Base-by-base conservation (phyloP, 2,797 vertebrate genomes). In the Silurus aristotelis region DNA sequence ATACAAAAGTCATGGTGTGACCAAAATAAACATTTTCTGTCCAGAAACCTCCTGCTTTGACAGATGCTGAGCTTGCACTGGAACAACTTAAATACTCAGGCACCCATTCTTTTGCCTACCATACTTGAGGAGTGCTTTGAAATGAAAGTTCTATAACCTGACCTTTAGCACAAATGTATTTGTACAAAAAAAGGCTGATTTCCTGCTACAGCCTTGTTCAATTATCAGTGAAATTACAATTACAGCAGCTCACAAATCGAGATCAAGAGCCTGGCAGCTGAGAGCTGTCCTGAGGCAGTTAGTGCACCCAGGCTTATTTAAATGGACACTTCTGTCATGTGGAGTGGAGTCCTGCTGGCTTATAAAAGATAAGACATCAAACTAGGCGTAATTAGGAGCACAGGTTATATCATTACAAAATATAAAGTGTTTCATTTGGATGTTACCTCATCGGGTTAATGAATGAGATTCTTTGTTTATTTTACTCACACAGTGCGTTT, bases 151-250 rank as follows among this genome's bases (percentile, higher is more conserved):
- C 91, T 90, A 88, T 90, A 90, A 91, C 90, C 90, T 91, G 87
- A 89, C 89, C 89, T 86, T 67, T 89, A 43, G 85, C 87, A 80
- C 7, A 38, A 89, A 79, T 52, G 79, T 52, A 80, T 68, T 88
- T 81, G 87, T 86, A 87, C 87, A 58, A 88, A 72, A 89, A 88
- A 89, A 78, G 85, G 73, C 68, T 92, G 91, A 88, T 88, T 80
- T 76, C 73, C 66, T 75, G 91, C 91, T 94, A 94, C 86, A 89
- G 79, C 85, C 89, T 90, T 90, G 93, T 87, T 92, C 91, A 93
- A 91, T 94, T 93, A 92, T 88, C 83, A 87, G 89, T 93, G 88
- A 92, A 94, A 94, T 92, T 88, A 87, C 89, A 89, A 76, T 90
- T 90, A 60, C 91, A 91, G 91, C 86, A 84, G 87, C 82, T 89